Base-by-base conservation (phyloP, 2,797 vertebrate genomes). In the Setipinna tenuifilis region DNA sequence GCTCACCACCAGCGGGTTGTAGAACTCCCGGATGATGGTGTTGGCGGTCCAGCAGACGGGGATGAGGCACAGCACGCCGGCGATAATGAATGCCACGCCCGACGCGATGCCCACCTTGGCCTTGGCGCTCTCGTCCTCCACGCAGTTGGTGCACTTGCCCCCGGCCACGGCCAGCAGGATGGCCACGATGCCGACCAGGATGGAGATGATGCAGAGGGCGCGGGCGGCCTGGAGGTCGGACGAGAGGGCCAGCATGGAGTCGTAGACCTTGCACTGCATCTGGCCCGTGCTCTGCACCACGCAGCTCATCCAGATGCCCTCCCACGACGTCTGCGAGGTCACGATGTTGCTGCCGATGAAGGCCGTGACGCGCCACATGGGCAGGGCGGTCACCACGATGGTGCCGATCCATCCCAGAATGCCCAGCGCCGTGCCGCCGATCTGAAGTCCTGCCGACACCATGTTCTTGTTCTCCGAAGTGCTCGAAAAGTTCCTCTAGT, bases 261-360 rank as follows among this genome's bases (percentile, higher is more conserved):
- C 98, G 28, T 98, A 97, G 14, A 98, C 93, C 90, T 97, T 98
- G 92, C 98, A 99, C 89, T 98, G 98, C 96, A 98, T 98, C 95
- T 99, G 98, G 2, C 98, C 98, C 0, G 98, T 99, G 93, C 98
- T 99, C 95, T 98, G 98, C 48, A 97, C 95, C 93, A 98, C 95
- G 0, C 98, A 99, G 91, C 0, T 94, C 98, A 98, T 99, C 98
- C 98, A 99, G 87, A 99, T 97, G 46, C 98, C 98, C 71, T 98
- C 95, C 97, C 97, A 98, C 28, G 88, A 93, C 82, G 92, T 96
- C 89, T 98, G 97, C 0, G 98, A 96, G 0, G 96, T 96, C 88
- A 99, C 95, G 0, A 99, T 99, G 93, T 94, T 98, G 89, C 93
- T 92, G 1, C 97, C 97, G 0, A 98, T 61, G 87, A 97, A 99